phyloP scores from a whole-genome alignment of 1,140 invertebrate species.

The Alviniconcha marisindica region DNA sequence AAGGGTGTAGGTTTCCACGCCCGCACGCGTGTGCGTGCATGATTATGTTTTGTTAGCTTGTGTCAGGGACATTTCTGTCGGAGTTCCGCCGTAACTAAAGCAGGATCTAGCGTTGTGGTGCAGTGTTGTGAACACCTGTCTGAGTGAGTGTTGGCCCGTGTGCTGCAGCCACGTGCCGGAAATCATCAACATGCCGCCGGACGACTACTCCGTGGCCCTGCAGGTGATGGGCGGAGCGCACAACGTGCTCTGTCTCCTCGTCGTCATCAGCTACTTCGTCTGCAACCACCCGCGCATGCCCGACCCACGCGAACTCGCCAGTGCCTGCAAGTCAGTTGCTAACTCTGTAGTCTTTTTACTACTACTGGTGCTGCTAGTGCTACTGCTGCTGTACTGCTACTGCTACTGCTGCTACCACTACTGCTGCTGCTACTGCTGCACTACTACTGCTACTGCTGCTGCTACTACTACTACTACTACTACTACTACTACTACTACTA shows the following conservation, averaged over 20 bases:
- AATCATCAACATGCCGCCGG: slow-evolving; percentile 54
- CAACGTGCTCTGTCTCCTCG: slow-evolving; percentile 70
- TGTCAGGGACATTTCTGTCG: neutral
- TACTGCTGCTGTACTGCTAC: slow-evolving; percentile 18
- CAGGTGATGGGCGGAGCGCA: slow-evolving; percentile 69
- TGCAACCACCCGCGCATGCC: slow-evolving; percentile 75
- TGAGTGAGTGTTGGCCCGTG: neutral
- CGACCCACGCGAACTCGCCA: slow-evolving; percentile 52
- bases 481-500: slow-evolving; percentile 28
- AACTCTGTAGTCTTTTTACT: too few relatives aligned
- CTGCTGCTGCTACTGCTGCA: slow-evolving; percentile 19
- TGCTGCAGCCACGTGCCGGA: slow-evolving; percentile 59
- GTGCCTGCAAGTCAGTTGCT: slow-evolving; percentile 63
- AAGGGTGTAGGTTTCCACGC: neutral
- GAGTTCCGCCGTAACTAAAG: neutral
- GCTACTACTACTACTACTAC: slow-evolving; percentile 28
- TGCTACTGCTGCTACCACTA: slow-evolving; percentile 28
- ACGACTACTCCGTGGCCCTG: slow-evolving; percentile 64
- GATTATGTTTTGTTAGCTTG: neutral
- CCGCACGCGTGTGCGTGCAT: too few relatives aligned
- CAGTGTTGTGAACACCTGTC: too few relatives aligned
- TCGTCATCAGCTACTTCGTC: slow-evolving; percentile 75
- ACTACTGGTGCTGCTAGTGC: too few relatives aligned
- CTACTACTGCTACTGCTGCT: slow-evolving; percentile 22
- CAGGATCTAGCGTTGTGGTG: too few relatives aligned